Base-by-base conservation (phyloP, 2,888 invertebrate species). In the Pachydiplax longipennis region DNA sequence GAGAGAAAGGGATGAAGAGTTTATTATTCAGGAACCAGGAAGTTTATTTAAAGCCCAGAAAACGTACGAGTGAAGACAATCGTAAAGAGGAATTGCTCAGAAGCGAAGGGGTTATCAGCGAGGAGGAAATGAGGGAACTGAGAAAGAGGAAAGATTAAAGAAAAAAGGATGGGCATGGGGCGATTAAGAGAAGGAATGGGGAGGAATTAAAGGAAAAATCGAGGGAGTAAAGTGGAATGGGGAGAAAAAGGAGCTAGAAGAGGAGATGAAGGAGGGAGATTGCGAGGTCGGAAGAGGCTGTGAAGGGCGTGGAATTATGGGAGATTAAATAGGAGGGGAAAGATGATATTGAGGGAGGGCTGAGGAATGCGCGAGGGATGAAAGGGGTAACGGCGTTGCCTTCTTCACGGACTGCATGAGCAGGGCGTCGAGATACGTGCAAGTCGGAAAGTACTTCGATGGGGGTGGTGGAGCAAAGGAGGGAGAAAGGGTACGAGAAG, bases 291-390 rank as follows among this genome's bases (percentile, higher is more conserved):
- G 73, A 73, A 25, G 73, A 73, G 73, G 73, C 73, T 73, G 12
- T 25, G 73, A 73, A 73, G 73, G 73, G 73, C 73, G 73, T 73
- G 73, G 73, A 73, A 73, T 73, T 73, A 73, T 73, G 73, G 73
- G 73, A 73, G 73, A 73, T 73, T 73, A 73, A 73, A 73, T 73
- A 73, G 73, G 73, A 73, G 73, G 73, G 73, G 73, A 73, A 73
- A 73, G 73, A 73, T 73, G 73, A 73, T 73, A 73, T 73, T 73
- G 73, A 73, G 73, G 73, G 73, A 73, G 73, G n/a, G 25, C 22
- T n/a, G n/a, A 31, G 73, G 73, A 73, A 73, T 73, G 73, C 2
- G 31, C 25, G 65, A 25, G 65, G 65, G 65, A 65, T 65, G 65
- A n/a, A 65, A 65, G 65, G 73, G 73, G 31, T 25, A 73, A 73